Evolutionary conservation across 2,888 invertebrate species (phyloP), one percentile per base, ranked within the genome.

Genomic region (Eucera pruinosa): DNA sequence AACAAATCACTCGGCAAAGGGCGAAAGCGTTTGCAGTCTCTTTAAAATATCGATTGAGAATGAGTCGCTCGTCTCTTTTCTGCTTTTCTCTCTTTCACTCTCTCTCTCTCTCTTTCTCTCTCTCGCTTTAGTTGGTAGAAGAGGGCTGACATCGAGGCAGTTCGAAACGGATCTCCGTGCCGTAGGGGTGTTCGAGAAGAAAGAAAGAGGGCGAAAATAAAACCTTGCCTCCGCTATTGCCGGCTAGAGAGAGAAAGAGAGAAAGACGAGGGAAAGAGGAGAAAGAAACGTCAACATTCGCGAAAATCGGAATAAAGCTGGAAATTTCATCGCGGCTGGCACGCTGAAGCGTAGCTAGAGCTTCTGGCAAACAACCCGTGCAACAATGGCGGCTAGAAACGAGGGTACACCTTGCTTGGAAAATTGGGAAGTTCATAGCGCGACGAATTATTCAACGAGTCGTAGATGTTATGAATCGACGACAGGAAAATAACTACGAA

Each of bases 1-100:
- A 72, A 64, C 50, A 72, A 64, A 72, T 74, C 72, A 33, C 57
- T 52, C 52, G 74, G 57, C 20, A 52, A 39, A 58, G 36, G 39
- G 18, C 30, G 66, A 39, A 57, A 74, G 50, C 64, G 60, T 61
- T 52, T 68, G 43, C 33, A 43, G 67, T 75, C 85, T 82, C 79
- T 80, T 80, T 83, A 85, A 86, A 80, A 86, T 86, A 86, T 86
- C 80, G 85, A 86, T 83, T 62, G 70, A 77, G 54, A 67, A 67
- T 27, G 55, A 76, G 47, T 20, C 65, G 66, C 33, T 39, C 60
- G 50, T 68, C 61, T 33, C 52, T 52, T 61, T 55, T 18, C 27
- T 41, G 7, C 27, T n/a, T 30, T 9, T n/a, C 7, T 1, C 5
- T 18, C 41, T 50, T 57, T 23, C n/a, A n/a, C 61, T 33, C 52